These are phyloP conservation scores for Mactra quadrangularis DNA, from an alignment of 1,140 invertebrate genomes.

Conservation along the genomic window DNA sequence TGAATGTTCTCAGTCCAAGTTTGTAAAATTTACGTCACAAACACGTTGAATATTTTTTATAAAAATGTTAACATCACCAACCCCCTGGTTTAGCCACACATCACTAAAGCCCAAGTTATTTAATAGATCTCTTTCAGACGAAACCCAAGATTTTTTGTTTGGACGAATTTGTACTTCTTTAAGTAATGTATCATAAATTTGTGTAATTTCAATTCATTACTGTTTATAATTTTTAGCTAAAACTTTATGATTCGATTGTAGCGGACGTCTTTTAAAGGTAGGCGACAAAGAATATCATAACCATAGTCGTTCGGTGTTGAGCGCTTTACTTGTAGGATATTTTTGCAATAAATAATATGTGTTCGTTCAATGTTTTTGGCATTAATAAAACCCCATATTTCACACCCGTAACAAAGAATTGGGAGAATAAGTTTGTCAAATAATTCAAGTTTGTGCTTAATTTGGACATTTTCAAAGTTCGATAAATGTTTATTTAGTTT, in stretches of 20 bases:
- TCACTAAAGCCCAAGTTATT: slow-evolving; percentile 17
- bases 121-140: slow-evolving; percentile 2
- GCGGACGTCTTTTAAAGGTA: background rate
- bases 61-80: slow-evolving; percentile 4
- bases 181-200: background rate
- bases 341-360: background rate
- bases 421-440: slow-evolving; percentile 21
- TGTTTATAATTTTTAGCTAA: background rate
- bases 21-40: slow-evolving; percentile 21
- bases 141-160: slow-evolving; percentile 1
- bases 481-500: slow-evolving; percentile 42
- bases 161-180: background rate
- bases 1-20: background rate
- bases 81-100: slow-evolving; percentile 6
- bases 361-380: background rate
- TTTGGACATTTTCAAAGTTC: background rate
- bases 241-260: slow-evolving; percentile 15
- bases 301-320: slow-evolving; percentile 22
- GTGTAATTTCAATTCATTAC: slow-evolving; percentile 3
- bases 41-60: background rate
- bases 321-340: background rate
- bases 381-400: slow-evolving; percentile 22
- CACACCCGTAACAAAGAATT: slow-evolving; percentile 19
- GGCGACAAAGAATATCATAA: background rate
- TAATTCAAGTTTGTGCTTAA: slow-evolving; percentile 5